Conservation (phyloP, 2,113 vertebrate genomes). For the Lagopus leucura region DNA sequence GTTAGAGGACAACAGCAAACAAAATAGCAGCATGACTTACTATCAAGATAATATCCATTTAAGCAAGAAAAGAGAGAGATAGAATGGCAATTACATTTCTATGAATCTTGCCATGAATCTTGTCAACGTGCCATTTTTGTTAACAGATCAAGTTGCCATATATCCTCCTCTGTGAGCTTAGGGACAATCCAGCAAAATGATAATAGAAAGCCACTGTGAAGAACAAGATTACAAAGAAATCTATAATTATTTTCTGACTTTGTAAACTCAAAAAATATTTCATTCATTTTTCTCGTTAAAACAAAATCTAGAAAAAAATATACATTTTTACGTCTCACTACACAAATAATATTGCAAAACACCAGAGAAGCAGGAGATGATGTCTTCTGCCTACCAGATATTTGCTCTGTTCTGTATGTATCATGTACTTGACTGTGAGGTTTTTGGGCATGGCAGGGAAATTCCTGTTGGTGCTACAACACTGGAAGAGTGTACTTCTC, state of each 20-base stretch:
- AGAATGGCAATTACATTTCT: neutral
- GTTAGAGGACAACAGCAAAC: neutral
- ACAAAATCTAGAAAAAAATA: neutral
- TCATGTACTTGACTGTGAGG: neutral
- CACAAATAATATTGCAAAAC: neutral
- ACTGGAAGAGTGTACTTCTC: fast-evolving
- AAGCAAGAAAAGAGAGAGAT: neutral
- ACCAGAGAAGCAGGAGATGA: neutral
- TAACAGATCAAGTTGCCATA: neutral
- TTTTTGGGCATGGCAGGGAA: neutral
- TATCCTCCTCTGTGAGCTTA: neutral
- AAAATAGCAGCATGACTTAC: neutral
- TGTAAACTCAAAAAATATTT: neutral
- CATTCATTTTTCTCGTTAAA: neutral
- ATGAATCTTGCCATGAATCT: neutral
- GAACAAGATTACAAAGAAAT: neutral
- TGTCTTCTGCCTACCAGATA: neutral
- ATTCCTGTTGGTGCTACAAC: neutral
- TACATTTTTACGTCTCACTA: neutral
- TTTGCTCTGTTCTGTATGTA: fast-evolving
- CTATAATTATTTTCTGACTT: neutral
- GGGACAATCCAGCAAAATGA: neutral
- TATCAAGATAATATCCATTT: neutral
- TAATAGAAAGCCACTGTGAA: fast-evolving
- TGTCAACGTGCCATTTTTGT: neutral